These are phyloP conservation scores for Bombus breviceps DNA, from an alignment of 1,140 invertebrate genomes.

Conservation along the genomic window DNA sequence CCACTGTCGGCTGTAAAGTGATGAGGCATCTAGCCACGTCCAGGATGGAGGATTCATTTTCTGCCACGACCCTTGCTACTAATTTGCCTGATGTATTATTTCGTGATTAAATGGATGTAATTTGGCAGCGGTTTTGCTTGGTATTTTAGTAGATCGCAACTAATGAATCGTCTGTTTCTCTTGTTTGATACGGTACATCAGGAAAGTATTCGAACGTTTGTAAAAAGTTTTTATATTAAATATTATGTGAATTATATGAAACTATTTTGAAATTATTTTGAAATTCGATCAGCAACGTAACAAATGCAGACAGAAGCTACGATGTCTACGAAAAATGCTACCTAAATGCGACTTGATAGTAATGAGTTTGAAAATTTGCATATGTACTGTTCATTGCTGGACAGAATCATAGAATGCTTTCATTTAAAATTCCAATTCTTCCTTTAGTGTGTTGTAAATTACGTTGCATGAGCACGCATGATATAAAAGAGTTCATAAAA, in stretches of 20 bases:
- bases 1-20: not conserved
- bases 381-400: too few relatives aligned
- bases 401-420: not conserved
- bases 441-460: not conserved
- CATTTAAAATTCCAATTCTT: not conserved
- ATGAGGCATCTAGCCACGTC: not conserved
- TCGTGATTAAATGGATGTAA: not conserved
- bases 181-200: too few relatives aligned
- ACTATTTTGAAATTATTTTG: too few relatives aligned
- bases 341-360: too few relatives aligned
- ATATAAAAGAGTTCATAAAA: slow-evolving; percentile 8
- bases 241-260: too few relatives aligned
- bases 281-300: too few relatives aligned
- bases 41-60: not conserved
- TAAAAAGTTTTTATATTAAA: too few relatives aligned
- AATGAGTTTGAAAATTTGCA: too few relatives aligned
- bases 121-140: too few relatives aligned
- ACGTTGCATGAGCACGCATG: not conserved
- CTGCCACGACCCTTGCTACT: not conserved
- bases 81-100: not conserved
- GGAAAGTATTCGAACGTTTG: too few relatives aligned
- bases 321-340: too few relatives aligned
- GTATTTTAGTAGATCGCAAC: not conserved
- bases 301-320: too few relatives aligned
- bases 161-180: not conserved